phyloP scores from a whole-genome alignment of 2,888 invertebrate species.

The Volucella inanis region DNA sequence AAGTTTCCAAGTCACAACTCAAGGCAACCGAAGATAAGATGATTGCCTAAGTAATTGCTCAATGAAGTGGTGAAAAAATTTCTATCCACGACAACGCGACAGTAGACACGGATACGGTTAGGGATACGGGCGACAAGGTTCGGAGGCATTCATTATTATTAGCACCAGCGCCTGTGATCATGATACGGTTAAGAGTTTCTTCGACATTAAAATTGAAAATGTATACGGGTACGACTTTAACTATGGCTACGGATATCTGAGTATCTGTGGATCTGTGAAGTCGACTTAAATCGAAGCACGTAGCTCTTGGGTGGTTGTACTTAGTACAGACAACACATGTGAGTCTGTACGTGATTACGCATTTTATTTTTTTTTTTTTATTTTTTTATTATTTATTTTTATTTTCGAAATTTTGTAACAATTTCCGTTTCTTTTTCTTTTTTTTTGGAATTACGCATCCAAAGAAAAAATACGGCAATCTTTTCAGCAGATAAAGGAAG shows the following conservation, averaged over 20 bases:
- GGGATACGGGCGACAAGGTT: conserved; percentile 9
- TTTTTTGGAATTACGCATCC: background rate
- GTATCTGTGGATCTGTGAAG: conserved; percentile 47
- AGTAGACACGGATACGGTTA: background rate
- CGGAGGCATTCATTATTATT: conserved; percentile 55
- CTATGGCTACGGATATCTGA: too few species aligned
- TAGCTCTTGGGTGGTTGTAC: conserved; percentile 57
- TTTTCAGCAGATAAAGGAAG: too few species aligned
- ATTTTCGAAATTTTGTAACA: conserved; percentile 49
- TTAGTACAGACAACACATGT: conserved; percentile 54
- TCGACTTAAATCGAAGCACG: conserved; percentile 48
- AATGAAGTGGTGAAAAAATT: conserved; percentile 55
- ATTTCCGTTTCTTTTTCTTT: conserved; percentile 28
- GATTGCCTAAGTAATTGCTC: conserved; percentile 56
- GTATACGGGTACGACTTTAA: background rate
- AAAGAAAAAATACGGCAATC: too few species aligned
- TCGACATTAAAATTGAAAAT: conserved; percentile 30
- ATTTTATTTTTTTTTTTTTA: conserved; percentile 27
- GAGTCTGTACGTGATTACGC: conserved; percentile 56
- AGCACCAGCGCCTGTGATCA: conserved; percentile 55
- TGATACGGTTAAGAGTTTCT: conserved; percentile 53
- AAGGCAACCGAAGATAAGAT: conserved; percentile 39
- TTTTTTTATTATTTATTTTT: conserved; percentile 12
- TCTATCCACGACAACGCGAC: conserved; percentile 17
- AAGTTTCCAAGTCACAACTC: conserved; percentile 15